Base-by-base conservation (phyloP, 92 coral and sea anemone genomes). In the Plumapathes pennacea region DNA sequence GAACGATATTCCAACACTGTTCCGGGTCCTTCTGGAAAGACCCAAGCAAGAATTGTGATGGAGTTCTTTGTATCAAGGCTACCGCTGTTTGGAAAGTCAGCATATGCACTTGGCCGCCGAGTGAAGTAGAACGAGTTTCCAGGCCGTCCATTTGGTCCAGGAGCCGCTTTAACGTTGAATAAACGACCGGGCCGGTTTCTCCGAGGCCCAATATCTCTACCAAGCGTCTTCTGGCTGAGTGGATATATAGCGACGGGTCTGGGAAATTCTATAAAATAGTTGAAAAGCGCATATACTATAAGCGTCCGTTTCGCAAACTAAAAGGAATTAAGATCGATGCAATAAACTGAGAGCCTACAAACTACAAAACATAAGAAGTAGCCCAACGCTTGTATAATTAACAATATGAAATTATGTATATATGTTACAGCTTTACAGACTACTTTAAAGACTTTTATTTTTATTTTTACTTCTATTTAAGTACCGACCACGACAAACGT, bases 121-220 rank as follows among this genome's bases (percentile, higher is more conserved):
- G 57, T 74, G 70, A 86, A 82, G 40, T 64, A 28, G 20, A 57
- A 42, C 4, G 95, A 46, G 23, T 89, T 89, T 1, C 68, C 69
- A 6, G 78, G 89, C 31, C 48, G 28, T 14, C 78, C 78, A 50
- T 86, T 77, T 2, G 95, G 95, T 2, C 95, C 95, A 14, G 74
- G 74, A 23, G 46, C 69, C 11, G 80, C 85, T 18, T 68, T 46
- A 21, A 86, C 77, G 21, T 53, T 61, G 46, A 38, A 58, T 39
- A 81, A 46, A 32, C 60, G 56, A 1, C 95, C 95, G n/a, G 81
- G 51, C 1, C 72, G 76, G 51, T 81, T 86, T 19, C 46, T 65
- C 26, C 34, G 60, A 1, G 74, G 78, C 20, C 80, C 77, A 45
- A 86, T 74, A 50, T 86, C 95, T 8, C 32, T 57, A 22, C 64